phyloP scores from a whole-genome alignment of 2,888 invertebrate genomes.

The Syrphus vitripennis region DNA sequence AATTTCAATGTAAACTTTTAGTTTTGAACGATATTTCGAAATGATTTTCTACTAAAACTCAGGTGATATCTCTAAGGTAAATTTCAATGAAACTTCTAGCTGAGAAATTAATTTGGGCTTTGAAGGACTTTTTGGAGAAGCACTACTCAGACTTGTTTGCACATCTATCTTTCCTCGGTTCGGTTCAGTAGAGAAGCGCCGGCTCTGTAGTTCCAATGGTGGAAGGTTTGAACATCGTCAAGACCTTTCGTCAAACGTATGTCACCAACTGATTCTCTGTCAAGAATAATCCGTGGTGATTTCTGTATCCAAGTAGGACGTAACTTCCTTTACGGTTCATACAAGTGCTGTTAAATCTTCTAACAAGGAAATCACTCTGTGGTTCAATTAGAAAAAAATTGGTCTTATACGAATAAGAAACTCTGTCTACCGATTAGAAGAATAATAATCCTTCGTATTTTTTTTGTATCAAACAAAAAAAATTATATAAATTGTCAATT shows the following conservation, averaged over 20 bases:
- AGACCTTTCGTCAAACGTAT: slow-evolving; percentile 96
- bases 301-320: slow-evolving; percentile 97
- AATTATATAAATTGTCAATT: slow-evolving; percentile 54
- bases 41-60: too few species aligned
- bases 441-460: slow-evolving; percentile 44
- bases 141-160: slow-evolving; percentile 96
- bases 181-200: slow-evolving; percentile 97
- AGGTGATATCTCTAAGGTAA: too few species aligned
- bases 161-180: slow-evolving; percentile 96
- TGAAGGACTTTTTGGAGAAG: slow-evolving; percentile 91
- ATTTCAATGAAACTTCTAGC: too few species aligned
- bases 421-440: background rate
- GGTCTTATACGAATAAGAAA: slow-evolving; percentile 89
- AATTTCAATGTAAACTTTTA: too few species aligned
- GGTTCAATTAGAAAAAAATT: slow-evolving; percentile 96
- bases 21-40: too few species aligned
- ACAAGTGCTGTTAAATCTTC: slow-evolving; percentile 98
- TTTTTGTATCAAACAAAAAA: slow-evolving; percentile 30
- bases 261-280: slow-evolving; percentile 97
- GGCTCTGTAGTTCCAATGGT: slow-evolving; percentile 98
- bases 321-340: slow-evolving; percentile 98
- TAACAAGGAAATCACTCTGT: slow-evolving; percentile 96
- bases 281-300: slow-evolving; percentile 99
- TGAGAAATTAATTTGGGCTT: slow-evolving; percentile 84
- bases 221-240: slow-evolving; percentile 97